These are phyloP conservation scores for Thereva unica DNA, from an alignment of 2,888 invertebrate genomes.

Conservation along the genomic window DNA sequence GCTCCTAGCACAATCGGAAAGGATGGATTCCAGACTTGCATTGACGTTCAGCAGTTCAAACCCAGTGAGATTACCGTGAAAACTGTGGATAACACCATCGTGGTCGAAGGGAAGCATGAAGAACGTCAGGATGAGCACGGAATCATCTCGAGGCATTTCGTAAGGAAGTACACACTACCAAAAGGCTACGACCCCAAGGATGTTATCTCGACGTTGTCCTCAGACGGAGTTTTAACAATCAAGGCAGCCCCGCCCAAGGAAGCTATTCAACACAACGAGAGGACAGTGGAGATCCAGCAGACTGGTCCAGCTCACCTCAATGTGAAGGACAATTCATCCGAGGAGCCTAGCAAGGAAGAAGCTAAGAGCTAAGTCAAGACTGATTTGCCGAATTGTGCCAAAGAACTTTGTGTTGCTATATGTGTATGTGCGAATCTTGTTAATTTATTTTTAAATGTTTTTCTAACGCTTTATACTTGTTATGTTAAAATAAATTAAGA, in stretches of 20 bases:
- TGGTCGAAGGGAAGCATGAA: constrained; percentile 73
- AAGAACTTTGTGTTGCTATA: too few species aligned
- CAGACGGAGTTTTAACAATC: constrained; percentile 73
- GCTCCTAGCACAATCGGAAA: constrained; percentile 60
- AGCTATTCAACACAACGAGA: constrained; percentile 57
- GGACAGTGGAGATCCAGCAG: constrained; percentile 64
- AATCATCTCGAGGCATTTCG: constrained; percentile 74
- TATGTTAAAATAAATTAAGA: too few species aligned
- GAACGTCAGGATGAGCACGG: constrained; percentile 74
- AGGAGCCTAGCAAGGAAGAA: background rate
- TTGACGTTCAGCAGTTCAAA: constrained; percentile 72
- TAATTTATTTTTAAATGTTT: too few species aligned
- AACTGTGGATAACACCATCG: constrained; percentile 65
- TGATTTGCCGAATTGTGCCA: too few species aligned
- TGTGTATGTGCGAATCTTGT: too few species aligned
- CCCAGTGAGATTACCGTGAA: constrained; percentile 74
- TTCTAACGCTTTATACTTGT: too few species aligned
- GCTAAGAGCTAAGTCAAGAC: too few species aligned
- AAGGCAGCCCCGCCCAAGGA: constrained; percentile 64
- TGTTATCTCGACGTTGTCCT: constrained; percentile 74
- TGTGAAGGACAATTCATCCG: constrained; percentile 55
- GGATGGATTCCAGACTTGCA: constrained; percentile 69
- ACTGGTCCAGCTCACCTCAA: constrained; percentile 65
- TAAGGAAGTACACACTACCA: constrained; percentile 74
- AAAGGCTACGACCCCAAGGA: constrained; percentile 74